Conservation (phyloP, 2,888 invertebrate species). For the Trissolcus brochymenae region DNA sequence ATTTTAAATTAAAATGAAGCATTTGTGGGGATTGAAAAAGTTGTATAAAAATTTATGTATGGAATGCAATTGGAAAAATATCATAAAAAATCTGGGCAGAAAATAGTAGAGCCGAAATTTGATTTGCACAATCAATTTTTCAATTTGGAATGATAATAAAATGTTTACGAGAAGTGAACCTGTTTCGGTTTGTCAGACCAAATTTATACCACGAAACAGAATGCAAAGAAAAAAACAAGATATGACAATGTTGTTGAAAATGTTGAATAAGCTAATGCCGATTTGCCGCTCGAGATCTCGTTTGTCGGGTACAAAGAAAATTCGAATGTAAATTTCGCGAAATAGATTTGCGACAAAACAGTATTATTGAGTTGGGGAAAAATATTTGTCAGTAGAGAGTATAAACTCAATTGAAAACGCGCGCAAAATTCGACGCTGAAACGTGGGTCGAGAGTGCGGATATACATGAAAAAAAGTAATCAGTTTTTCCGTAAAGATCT, state of each 20-base stretch:
- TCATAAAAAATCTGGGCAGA: no score
- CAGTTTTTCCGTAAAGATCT: background rate
- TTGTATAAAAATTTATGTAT: no score
- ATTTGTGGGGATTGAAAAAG: no score
- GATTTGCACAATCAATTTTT: no score
- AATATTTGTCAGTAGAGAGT: constrained; percentile 26
- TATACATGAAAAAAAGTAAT: background rate
- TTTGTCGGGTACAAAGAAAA: constrained; percentile 25
- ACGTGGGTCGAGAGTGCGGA: constrained; percentile 1
- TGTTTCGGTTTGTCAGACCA: background rate
- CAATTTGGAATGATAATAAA: no score
- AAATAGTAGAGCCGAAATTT: no score
- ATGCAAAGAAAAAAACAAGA: background rate
- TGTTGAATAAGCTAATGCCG: background rate
- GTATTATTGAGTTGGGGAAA: constrained; percentile 28
- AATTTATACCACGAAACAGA: background rate
- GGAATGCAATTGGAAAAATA: no score
- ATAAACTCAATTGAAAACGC: constrained; percentile 7
- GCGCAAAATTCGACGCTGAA: constrained; percentile 16
- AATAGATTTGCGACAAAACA: constrained; percentile 18
- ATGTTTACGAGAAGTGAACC: no score
- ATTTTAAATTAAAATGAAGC: no score
- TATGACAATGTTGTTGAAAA: no score
- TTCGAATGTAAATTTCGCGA: constrained; percentile 21
- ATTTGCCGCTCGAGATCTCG: constrained; percentile 22